Base-by-base conservation (phyloP, 2,113 vertebrate genomes). In the Porphyrio hochstetteri region DNA sequence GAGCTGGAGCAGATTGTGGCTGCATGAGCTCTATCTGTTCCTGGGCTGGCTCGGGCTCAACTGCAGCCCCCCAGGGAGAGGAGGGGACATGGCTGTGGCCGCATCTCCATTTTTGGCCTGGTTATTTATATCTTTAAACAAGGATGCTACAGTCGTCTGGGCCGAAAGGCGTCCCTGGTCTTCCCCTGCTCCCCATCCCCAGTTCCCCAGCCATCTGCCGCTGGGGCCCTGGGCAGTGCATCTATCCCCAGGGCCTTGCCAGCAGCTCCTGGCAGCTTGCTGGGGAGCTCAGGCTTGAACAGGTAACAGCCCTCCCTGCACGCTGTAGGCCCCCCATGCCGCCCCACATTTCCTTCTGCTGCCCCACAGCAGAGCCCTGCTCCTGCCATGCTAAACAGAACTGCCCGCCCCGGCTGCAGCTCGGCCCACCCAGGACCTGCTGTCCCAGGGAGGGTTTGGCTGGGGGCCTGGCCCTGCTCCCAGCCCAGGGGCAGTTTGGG, bases 161-260 rank as follows among this genome's bases (percentile, higher is more conserved):
- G 67, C 88, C 19, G 10, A 93, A 92, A 95, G 71, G 70, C 65
- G 2, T 76, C 48, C 88, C 63, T 0, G 2, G 65, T 79, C 20
- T 44, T 72, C 59, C 48, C n/a, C 79, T 67, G 89, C 60, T 91
- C 59, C 53, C 59, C 0, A 0, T 95, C 94, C 91, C 92, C 78
- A 85, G 92, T 36, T 96, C 94, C 94, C 94, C 79, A 88, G 42
- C 94, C 96, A 95, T 96, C 96, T 96, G 94, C 61, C 18, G 10
- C 76, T 64, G 18, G 35, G 65, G 52, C 70, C 75, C 33, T 88
- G 83, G 56, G 84, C 87, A 89, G 11, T 5, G 0, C 4, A 23
- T 67, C 84, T 4, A 5, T 19, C 20, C 31, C 70, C 57, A n/a
- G 0, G 0, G 57, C 33, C 35, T 16, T 55, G 48, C 40, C 46